phyloP scores from a whole-genome alignment of 1,140 invertebrate genomes.

The Temnothorax curvispinosus region DNA sequence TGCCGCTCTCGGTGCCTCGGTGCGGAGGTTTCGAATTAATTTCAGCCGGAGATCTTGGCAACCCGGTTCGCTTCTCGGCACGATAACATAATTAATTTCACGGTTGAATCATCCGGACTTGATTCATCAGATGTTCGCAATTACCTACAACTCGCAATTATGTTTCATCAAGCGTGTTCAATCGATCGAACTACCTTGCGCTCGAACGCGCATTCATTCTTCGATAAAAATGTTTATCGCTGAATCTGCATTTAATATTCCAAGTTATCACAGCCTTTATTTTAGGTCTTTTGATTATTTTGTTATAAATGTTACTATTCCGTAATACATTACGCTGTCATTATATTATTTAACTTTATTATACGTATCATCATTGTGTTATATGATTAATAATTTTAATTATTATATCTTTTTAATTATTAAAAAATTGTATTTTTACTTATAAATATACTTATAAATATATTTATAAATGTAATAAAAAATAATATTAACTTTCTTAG shows the following conservation, averaged over 20 bases:
- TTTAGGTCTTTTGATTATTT: not conserved
- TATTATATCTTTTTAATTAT: not conserved
- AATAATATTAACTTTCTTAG: not conserved
- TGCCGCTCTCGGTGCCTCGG: not conserved
- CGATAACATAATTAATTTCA: slow-evolving; percentile 57
- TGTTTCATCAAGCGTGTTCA: not conserved
- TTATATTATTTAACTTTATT: not conserved
- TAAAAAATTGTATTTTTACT: not conserved
- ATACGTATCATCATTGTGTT: not conserved
- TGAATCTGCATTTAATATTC: not conserved
- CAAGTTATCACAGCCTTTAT: not conserved
- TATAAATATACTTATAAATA: not conserved
- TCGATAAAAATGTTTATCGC: not conserved
- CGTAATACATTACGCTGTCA: not conserved
- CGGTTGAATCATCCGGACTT: slow-evolving; percentile 28
- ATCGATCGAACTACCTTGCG: not conserved
- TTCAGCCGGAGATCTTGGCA: slow-evolving; percentile 61
- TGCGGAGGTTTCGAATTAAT: slow-evolving; percentile 53
- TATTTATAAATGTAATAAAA: too few species aligned
- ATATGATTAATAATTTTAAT: too few species aligned
- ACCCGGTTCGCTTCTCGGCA: slow-evolving; percentile 5
- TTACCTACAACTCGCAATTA: slow-evolving; percentile 16
- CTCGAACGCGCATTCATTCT: not conserved
- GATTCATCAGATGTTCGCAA: slow-evolving; percentile 24
- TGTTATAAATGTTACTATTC: not conserved